Base-by-base conservation (phyloP, 2,888 invertebrate genomes). In the Dryobota labecula region DNA sequence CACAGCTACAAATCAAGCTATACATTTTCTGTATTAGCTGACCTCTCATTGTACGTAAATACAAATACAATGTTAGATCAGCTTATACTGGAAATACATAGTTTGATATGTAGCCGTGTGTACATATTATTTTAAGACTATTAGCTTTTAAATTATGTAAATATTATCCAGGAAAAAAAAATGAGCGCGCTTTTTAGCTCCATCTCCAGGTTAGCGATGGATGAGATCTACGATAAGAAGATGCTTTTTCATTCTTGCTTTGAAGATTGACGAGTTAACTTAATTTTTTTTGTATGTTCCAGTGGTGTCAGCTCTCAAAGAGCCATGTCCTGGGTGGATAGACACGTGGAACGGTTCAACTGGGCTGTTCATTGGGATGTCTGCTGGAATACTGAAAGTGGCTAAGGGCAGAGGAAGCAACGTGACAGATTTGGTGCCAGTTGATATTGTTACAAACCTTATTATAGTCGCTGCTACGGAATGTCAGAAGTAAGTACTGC, bases 301-400 rank as follows among this genome's bases (percentile, higher is more conserved):
- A 91, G 91, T 91, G 8, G 75, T 90, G 45, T 84, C 89, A 0
- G 80, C 88, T 7, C 62, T 86, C 8, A 74, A 67, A 18, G 90
- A 91, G n/a, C 91, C 91, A 0, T 70, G 78, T 27, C 85, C 82
- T 30, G 91, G 91, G 0, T 91, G 91, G 91, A 78, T 89, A 20
- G 90, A 91, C 63, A 85, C 85, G 5, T 88, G 89, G 88, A 87
- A 80, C 53, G 91, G 90, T 0, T 74, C 87, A 0, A 87, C 88
- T 0, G 89, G 88, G 0, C 60, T 88, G 0, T 80, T 90, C 8
- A 78, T 85, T 0, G 83, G 83, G 0, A 82, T 88, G 49, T 77
- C 84, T 7, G 81, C 82, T 43, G 91, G 91, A 4, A 63, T 76
- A 0, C 54, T 83, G 54, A 86, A 81, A 45, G 83, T 86, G 2